A percentile compares a stretch with the other conserved stretches of the same genome.
Conservation (phyloP, 2,113 vertebrate genomes). For the Dipodomys spectabilis region DNA sequence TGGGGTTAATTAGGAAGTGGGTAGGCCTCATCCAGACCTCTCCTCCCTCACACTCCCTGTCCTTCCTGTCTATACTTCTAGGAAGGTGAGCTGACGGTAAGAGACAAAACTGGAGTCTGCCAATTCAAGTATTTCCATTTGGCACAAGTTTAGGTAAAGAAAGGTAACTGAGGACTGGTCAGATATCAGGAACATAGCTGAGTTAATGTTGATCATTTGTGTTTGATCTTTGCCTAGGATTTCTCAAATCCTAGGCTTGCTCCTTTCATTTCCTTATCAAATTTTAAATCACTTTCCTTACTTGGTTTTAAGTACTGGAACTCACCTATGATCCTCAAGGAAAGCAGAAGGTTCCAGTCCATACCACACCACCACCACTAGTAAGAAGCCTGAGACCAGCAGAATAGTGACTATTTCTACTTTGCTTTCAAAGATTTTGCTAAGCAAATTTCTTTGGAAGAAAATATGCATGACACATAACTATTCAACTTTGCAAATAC, state of each 20-base stretch:
- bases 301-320: not conserved
- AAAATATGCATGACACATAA: not conserved
- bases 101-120: not conserved
- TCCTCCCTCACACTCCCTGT: not conserved
- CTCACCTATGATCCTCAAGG: not conserved
- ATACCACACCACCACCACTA: accelerated
- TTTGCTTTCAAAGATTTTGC: conserved; percentile 6
- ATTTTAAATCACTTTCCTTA: not conserved
- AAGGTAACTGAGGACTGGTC: not conserved
- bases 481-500: conserved; percentile 38
- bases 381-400: not conserved
- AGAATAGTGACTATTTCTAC: not conserved
- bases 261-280: not conserved
- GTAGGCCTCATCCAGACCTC: not conserved
- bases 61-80: not conserved
- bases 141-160: not conserved
- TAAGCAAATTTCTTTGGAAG: not conserved
- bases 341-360: not conserved
- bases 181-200: not conserved
- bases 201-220: not conserved
- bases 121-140: not conserved
- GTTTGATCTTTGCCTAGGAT: not conserved
- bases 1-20: not conserved
- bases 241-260: not conserved
- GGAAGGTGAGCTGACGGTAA: not conserved